Conservation (phyloP, 2,797 vertebrate genomes). For the Glyptemys insculpta region DNA sequence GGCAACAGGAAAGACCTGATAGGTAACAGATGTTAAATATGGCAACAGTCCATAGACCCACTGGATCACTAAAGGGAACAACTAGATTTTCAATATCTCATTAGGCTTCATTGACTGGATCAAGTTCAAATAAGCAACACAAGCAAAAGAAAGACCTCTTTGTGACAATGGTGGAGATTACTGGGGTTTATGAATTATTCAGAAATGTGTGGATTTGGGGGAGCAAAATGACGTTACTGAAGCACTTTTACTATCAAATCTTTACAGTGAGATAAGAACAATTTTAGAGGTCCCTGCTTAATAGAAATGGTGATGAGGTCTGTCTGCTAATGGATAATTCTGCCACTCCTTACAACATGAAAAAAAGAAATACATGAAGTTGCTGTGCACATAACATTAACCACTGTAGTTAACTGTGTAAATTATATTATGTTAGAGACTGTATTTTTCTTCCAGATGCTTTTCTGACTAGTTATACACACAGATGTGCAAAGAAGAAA, state of each 20-base stretch:
- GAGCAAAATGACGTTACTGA: neutral
- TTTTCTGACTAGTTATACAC: neutral
- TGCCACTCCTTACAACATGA: conserved; percentile 32
- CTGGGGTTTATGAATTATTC: conserved; percentile 1
- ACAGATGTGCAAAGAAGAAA: neutral
- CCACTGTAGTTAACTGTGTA: conserved; percentile 46
- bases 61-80: conserved; percentile 70
- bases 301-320: conserved; percentile 39
- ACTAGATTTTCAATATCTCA: conserved; percentile 67
- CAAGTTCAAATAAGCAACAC: conserved; percentile 9
- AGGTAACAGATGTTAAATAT: conserved; percentile 77
- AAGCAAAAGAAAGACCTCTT: conserved; percentile 6
- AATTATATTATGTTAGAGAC: conserved; percentile 9
- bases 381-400: conserved; percentile 17
- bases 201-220: conserved; percentile 6
- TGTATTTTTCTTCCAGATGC: neutral
- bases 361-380: conserved; percentile 37
- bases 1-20: conserved; percentile 78
- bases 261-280: conserved; percentile 24
- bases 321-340: conserved; percentile 48
- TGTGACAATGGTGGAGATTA: neutral
- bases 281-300: conserved; percentile 49
- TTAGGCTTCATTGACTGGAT: conserved; percentile 60
- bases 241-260: conserved; percentile 24
- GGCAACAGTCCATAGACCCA: conserved; percentile 68